Base-by-base conservation (phyloP, 2,797 vertebrate species). In the Mormyrops boulengeri region DNA sequence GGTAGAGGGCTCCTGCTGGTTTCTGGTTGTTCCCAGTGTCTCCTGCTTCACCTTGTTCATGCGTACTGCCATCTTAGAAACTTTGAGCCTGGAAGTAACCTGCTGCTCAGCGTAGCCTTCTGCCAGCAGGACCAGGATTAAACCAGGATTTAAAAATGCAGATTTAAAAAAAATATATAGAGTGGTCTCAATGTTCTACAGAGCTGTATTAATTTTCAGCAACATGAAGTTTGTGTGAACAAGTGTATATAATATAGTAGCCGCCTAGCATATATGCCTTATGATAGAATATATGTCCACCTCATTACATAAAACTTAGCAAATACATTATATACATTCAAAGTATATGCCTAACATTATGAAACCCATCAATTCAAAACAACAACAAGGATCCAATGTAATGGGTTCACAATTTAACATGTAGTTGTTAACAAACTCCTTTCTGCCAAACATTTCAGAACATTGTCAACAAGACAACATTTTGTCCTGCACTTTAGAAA, bases 391-490 rank as follows among this genome's bases (percentile, higher is more conserved):
- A 38, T 19, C 17, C 5, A 50, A 53, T 26, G 52, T 8, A 86
- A 86, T 52, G 84, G 14, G 1, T 55, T 50, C 84, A 30, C 11
- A 52, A 53, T 49, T 34, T 30, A 86, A 26, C 82, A 85, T 30
- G 26, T 8, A 26, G 17, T 26, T 26, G 82, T 26, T 85, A 52
- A 85, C 9, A 5, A 85, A 52, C 49, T 86, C 26, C 26, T 86
- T 53, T 34, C 84, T 5, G 49, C 53, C 47, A 14, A 86, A 53
- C 34, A 30, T 50, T 53, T 86, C 26, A 52, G 50, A 86, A 86
- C 30, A 53, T 86, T 86, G 49, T 53, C 84, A 86, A 53, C n/a
- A 30, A 86, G 38, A 86, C 84, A 86, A 53, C 47, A 53, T 52
- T 52, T 52, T 52, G 50, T 30, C 11, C 50, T 86, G 47, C 49